phyloP scores from a whole-genome alignment of 2,888 invertebrate genomes.

The Barypeithes pellucidus region DNA sequence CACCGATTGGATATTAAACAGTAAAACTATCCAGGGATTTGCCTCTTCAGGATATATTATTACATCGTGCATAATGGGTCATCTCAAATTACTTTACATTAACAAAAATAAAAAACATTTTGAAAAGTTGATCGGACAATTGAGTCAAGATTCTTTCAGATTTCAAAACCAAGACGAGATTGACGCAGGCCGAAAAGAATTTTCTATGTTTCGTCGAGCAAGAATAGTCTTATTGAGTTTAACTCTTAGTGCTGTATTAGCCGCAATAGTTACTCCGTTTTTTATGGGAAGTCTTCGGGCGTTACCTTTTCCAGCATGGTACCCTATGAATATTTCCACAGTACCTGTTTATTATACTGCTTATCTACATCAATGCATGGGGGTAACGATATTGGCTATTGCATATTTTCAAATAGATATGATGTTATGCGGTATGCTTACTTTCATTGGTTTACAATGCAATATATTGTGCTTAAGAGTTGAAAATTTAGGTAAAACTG shows the following conservation, averaged over 20 bases:
- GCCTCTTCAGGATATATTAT: constrained; percentile 22
- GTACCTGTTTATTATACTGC: constrained; percentile 46
- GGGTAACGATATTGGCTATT: constrained; percentile 27
- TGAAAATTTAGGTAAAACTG: not conserved
- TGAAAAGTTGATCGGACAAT: not conserved
- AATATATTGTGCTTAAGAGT: constrained; percentile 48
- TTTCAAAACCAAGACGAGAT: not conserved
- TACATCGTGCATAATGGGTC: not conserved
- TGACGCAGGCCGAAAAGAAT: not conserved
- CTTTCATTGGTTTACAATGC: constrained; percentile 53
- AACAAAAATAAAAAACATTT: not conserved
- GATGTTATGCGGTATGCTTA: constrained; percentile 48
- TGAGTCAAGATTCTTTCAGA: not conserved
- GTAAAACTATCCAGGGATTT: constrained; percentile 13
- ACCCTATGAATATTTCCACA: constrained; percentile 47
- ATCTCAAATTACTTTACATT: constrained; percentile 6
- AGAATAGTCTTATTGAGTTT: not conserved
- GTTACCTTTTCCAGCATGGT: constrained; percentile 52
- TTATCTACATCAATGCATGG: constrained; percentile 51
- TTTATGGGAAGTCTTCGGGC: not conserved
- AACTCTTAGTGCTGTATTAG: not conserved
- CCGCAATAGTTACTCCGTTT: not conserved
- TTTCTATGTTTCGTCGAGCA: not conserved
- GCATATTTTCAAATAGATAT: constrained; percentile 48
- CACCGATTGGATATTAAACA: constrained; percentile 22